phyloP scores from a whole-genome alignment of 2,113 vertebrate genomes.

The Lepus europaeus region DNA sequence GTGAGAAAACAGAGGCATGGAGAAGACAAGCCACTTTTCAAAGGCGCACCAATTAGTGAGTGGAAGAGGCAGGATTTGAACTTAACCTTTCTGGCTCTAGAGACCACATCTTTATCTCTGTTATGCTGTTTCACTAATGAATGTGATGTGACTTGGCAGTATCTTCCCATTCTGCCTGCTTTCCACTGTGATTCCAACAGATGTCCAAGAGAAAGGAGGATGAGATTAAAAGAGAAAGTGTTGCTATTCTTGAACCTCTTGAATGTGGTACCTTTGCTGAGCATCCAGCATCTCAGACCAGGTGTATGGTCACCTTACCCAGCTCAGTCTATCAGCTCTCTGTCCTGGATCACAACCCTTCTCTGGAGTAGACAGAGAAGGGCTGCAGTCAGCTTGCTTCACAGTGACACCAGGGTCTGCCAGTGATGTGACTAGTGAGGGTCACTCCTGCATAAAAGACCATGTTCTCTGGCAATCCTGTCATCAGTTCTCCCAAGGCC shows the following conservation, averaged over 20 bases:
- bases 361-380: not conserved
- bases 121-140: accelerated
- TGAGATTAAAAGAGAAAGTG: not conserved
- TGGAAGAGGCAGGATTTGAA: not conserved
- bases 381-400: not conserved
- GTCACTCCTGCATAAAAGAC: not conserved
- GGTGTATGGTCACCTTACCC: no score
- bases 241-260: not conserved
- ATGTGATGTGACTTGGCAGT: no score
- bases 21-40: not conserved
- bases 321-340: not conserved
- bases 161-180: not conserved
- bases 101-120: not conserved
- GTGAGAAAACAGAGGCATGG: not conserved
- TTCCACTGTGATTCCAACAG: no score
- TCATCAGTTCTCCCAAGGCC: not conserved
- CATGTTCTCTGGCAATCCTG: not conserved
- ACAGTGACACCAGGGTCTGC: not conserved
- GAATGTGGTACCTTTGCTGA: not conserved
- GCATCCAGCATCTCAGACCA: not conserved
- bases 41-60: not conserved
- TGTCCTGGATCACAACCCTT: not conserved
- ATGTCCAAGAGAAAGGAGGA: not conserved
- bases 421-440: not conserved
- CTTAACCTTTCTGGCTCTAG: not conserved